Evolutionary conservation across 2,113 vertebrate genomes (phyloP), one percentile per base, ranked within the genome.

Genomic region (Parus major): DNA sequence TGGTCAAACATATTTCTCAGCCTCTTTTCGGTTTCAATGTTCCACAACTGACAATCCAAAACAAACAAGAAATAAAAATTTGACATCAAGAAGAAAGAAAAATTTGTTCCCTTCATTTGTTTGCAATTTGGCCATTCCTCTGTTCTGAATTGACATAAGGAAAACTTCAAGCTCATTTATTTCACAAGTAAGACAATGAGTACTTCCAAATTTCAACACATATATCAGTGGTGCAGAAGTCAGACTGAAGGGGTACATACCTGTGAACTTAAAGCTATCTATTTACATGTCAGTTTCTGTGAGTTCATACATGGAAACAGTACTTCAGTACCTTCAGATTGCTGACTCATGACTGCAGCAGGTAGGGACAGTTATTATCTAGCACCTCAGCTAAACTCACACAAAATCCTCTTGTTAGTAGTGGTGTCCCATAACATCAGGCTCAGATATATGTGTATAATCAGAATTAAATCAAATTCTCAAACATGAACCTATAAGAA

Each of bases 1-100:
- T 98, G 98, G 41, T 97, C 97, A 33, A 94, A 88, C 79, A 98
- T 94, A 90, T 82, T 96, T 91, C 97, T 97, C 84, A 98, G n/a
- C 17, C 10, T 97, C 65, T 97, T 97, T 95, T 97, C 97, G 15
- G 82, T 96, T 93, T 98, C 97, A 73, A 97, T 94, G 85, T 99
- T 98, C 98, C 98, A 98, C 79, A 98, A 53, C 98, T 98, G 35
- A 36, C 91, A 93, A 72, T 84, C 69, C 86, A 92, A 96, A 94
- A 88, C 14, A 85, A 90, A 94, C 4, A 71, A 56, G 8, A 83
- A 78, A 78, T 46, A 49, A 1, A 80, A 71, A 79, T 59, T 59
- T 60, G 71, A 70, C 15, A 68, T 24, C 15, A 52, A 61, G n/a
- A 75, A 61, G 8, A 49, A 65, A 72, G 55, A 41, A 28, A 2